Percentiles rank a stretch among this genome's conserved stretches.
Evolutionary conservation across 2,888 invertebrate genomes (phyloP).

Genomic region (Lagria hirta): DNA sequence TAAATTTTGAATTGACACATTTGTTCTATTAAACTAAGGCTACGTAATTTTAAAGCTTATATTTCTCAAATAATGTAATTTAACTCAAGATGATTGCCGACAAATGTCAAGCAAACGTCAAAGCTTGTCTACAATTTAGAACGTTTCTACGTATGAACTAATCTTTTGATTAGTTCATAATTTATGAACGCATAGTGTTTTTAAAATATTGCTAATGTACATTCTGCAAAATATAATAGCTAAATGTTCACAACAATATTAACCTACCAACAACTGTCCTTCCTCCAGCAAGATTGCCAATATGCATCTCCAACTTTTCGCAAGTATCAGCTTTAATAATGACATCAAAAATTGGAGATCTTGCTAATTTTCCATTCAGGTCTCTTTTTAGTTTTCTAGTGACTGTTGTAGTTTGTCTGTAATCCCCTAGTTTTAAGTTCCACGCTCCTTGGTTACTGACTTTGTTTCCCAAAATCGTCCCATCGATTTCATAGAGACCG

Average conservation of each 20-base stretch:
- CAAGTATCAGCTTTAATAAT: conserved; percentile 74
- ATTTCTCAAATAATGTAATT: no score
- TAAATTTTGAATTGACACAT: no score
- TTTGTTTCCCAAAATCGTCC: conserved; percentile 63
- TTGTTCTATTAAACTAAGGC: no score
- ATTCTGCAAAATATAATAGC: no score
- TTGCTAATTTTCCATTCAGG: conserved; percentile 39
- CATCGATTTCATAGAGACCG: conserved; percentile 68
- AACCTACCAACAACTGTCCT: conserved; percentile 64
- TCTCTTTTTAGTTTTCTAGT: conserved; percentile 58
- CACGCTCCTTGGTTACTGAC: conserved; percentile 69
- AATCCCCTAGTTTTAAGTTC: conserved; percentile 72
- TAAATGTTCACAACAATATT: not conserved
- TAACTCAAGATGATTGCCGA: no score
- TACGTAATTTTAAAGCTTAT: no score
- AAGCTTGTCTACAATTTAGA: no score
- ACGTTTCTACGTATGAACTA: no score
- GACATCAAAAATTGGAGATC: conserved; percentile 58
- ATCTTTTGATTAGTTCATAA: no score
- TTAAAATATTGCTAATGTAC: no score
- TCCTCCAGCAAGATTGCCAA: conserved; percentile 71
- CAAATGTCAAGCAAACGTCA: no score
- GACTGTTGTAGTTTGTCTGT: conserved; percentile 66
- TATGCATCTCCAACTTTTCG: conserved; percentile 75
- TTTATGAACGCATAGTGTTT: no score